Percentiles rank a stretch among this genome's conserved stretches.
phyloP scores from a whole-genome alignment of 2,888 invertebrate genomes.

The Ptycholaimellus sp. region DNA sequence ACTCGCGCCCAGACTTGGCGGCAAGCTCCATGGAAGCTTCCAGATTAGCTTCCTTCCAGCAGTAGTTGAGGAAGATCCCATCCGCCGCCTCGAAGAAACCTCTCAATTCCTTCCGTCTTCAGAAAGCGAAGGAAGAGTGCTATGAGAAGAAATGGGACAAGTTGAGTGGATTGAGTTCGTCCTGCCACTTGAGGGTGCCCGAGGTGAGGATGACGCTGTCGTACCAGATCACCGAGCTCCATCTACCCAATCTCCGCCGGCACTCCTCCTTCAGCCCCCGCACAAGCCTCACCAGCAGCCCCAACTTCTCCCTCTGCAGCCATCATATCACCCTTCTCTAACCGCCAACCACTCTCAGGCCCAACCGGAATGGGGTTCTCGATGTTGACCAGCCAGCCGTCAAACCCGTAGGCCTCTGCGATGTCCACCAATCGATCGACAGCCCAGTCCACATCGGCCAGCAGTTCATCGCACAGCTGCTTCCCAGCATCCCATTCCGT shows the following conservation, averaged over 20 bases:
- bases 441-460: slow-evolving; percentile 36
- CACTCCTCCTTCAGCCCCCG: slow-evolving; percentile 8
- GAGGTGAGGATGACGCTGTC: slow-evolving; percentile 54
- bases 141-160: too few species aligned
- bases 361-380: slow-evolving; percentile 40
- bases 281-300: slow-evolving; percentile 2
- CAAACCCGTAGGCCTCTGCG: slow-evolving; percentile 52
- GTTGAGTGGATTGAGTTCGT: slow-evolving; percentile 74
- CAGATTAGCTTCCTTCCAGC: slow-evolving; percentile 49
- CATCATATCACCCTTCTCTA: too few species aligned
- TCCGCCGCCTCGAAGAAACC: slow-evolving; percentile 58
- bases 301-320: background rate
- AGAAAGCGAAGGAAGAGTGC: too few species aligned
- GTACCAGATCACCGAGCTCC: slow-evolving; percentile 59
- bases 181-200: slow-evolving; percentile 70
- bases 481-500: slow-evolving; percentile 45
- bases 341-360: too few species aligned
- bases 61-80: slow-evolving; percentile 79
- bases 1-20: too few species aligned
- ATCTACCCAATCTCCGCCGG: slow-evolving; percentile 9
- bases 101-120: slow-evolving; percentile 37
- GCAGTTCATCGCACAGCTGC: slow-evolving; percentile 42
- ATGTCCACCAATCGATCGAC: slow-evolving; percentile 27
- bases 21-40: slow-evolving; percentile 29
- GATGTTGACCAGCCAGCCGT: slow-evolving; percentile 89